Conservation (phyloP, 2,113 vertebrate genomes). For the Amblyopsis rosae region DNA sequence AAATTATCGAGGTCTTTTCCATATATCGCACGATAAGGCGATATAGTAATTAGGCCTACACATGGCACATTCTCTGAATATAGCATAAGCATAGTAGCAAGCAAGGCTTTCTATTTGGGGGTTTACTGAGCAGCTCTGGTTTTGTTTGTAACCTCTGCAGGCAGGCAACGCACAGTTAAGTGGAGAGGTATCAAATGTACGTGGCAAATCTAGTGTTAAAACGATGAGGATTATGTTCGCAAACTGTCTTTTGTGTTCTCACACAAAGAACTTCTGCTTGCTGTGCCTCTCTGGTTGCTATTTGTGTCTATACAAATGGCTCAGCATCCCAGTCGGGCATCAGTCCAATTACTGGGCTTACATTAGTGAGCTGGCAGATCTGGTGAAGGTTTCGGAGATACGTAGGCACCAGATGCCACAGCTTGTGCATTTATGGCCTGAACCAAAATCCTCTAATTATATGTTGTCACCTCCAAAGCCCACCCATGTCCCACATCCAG, state of each 20-base stretch:
- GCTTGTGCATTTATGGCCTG: constrained; percentile 45
- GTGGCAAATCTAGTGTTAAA: constrained; percentile 1
- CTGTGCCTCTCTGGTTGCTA: constrained; percentile 24
- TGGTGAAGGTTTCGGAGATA: constrained; percentile 43
- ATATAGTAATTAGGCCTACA: too few species aligned
- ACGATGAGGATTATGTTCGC: background rate
- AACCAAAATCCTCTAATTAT: constrained; percentile 64
- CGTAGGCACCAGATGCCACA: constrained; percentile 52
- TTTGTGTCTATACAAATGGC: constrained; percentile 49
- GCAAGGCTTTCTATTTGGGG: background rate
- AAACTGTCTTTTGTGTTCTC: constrained; percentile 6
- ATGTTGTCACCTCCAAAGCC: constrained; percentile 57
- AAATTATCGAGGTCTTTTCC: too few species aligned
- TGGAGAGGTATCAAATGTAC: constrained; percentile 4
- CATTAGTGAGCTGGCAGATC: constrained; percentile 39
- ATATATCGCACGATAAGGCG: too few species aligned
- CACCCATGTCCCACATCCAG: constrained; percentile 45
- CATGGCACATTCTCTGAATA: too few species aligned
- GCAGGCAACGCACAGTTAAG: too few species aligned
- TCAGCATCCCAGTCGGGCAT: constrained; percentile 49
- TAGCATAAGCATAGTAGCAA: background rate
- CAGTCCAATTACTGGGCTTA: constrained; percentile 44
- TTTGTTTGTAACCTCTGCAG: too few species aligned
- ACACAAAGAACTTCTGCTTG: constrained; percentile 1
- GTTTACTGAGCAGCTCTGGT: background rate